Percentiles rank a stretch among this genome's conserved stretches.
Conservation (phyloP, 2,888 invertebrate genomes). For the Melinaea marsaeus region DNA sequence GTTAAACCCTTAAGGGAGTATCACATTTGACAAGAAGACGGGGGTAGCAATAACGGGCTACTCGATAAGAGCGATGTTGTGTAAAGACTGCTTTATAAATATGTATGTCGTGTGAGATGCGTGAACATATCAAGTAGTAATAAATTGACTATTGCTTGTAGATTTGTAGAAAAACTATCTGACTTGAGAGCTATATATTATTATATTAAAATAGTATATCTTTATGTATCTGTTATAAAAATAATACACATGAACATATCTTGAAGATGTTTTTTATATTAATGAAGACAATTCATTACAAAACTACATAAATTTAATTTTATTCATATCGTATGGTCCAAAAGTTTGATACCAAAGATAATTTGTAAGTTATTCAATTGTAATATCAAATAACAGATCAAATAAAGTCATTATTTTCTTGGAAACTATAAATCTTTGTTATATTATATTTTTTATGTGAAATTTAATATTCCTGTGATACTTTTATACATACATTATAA, state of each 20-base stretch:
- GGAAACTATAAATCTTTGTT: neutral
- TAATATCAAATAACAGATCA: neutral
- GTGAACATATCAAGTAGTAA: slow-evolving; percentile 25
- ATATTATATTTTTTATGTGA: slow-evolving; percentile 2
- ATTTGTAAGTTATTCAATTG: slow-evolving; percentile 3
- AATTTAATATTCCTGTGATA: slow-evolving; percentile 64
- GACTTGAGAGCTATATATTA: neutral
- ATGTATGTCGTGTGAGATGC: slow-evolving; percentile 9
- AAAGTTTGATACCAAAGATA: slow-evolving; percentile 1
- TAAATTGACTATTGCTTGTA: slow-evolving; percentile 5
- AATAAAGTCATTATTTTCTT: neutral
- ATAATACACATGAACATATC: no score
- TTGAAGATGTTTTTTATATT: slow-evolving; percentile 2
- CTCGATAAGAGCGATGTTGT: slow-evolving; percentile 70
- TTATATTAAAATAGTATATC: neutral
- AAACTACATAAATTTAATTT: neutral
- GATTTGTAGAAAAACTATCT: slow-evolving; percentile 5
- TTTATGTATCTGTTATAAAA: neutral
- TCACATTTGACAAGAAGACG: slow-evolving; percentile 74
- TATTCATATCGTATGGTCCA: neutral
- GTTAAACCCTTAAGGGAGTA: slow-evolving; percentile 80
- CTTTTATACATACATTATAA: slow-evolving; percentile 35
- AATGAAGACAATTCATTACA: neutral
- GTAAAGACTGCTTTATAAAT: slow-evolving; percentile 34
- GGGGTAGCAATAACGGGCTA: slow-evolving; percentile 62